phyloP scores from a whole-genome alignment of 2,797 vertebrate genomes.

The Hybognathus amarus region DNA sequence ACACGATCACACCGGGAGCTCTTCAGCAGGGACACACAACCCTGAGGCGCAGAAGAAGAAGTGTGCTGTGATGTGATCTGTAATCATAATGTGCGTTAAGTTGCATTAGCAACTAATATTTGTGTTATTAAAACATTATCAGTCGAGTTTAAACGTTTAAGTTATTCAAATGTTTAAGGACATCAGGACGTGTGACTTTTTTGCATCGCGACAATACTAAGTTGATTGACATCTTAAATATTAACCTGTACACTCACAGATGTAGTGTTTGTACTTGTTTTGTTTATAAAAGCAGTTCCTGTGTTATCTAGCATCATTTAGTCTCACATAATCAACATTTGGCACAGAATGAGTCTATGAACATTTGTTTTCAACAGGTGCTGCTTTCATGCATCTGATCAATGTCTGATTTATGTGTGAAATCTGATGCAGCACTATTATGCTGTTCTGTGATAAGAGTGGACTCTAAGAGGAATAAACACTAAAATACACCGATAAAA shows the following conservation, averaged over 20 bases:
- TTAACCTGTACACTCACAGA: no score
- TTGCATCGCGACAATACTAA: neutral
- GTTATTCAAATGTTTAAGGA: neutral
- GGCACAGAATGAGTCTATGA: neutral
- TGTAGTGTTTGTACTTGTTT: no score
- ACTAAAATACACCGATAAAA: neutral
- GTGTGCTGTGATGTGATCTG: conserved; percentile 21
- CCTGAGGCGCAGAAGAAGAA: neutral
- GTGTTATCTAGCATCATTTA: neutral
- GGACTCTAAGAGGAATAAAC: neutral
- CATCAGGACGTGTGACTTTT: neutral
- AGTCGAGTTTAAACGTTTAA: neutral
- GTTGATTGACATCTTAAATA: no score
- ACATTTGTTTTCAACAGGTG: neutral
- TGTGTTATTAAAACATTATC: neutral
- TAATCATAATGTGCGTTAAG: neutral
- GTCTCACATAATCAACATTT: neutral
- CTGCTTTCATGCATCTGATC: no score
- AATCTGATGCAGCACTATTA: neutral
- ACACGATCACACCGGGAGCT: neutral
- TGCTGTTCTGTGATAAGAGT: neutral
- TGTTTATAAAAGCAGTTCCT: neutral
- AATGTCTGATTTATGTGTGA: neutral
- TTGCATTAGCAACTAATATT: neutral
- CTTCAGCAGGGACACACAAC: neutral